phyloP scores from a whole-genome alignment of 2,113 vertebrate species.

The Hassar affinis region DNA sequence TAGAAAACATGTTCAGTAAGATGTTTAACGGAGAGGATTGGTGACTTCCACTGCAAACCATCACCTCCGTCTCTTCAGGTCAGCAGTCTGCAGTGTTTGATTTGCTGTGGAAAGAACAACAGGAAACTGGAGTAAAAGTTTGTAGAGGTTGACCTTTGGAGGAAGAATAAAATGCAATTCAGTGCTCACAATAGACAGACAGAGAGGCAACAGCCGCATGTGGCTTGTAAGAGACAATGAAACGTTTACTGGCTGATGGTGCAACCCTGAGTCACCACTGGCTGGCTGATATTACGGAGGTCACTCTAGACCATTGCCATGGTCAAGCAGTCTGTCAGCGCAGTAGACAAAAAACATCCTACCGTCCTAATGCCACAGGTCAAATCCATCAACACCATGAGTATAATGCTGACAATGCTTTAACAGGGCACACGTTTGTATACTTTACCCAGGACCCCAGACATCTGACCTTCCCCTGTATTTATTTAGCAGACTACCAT shows the following conservation, averaged over 20 bases:
- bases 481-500: conserved; percentile 2
- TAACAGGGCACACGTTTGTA: not conserved
- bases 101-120: conserved; percentile 30
- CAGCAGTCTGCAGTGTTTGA: conserved; percentile 31
- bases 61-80: conserved; percentile 14
- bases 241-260: conserved; percentile 43
- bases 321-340: conserved; percentile 38
- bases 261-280: conserved; percentile 38
- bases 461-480: conserved; percentile 12
- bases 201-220: conserved; percentile 23
- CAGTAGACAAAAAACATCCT: conserved; percentile 27
- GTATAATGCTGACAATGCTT: not conserved
- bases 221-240: conserved; percentile 34
- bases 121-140: conserved; percentile 33
- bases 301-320: conserved; percentile 50
- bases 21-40: not conserved
- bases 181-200: conserved; percentile 28
- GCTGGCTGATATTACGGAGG: conserved; percentile 25
- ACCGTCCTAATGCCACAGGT: conserved; percentile 5
- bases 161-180: conserved; percentile 37
- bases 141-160: conserved; percentile 34
- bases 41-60: conserved; percentile 1
- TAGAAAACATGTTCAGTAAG: not conserved
- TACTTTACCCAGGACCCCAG: not conserved
- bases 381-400: conserved; percentile 27